Evolutionary conservation across 2,113 vertebrate genomes (phyloP), one percentile per base, ranked within the genome.

Genomic region (Parotia lawesii): DNA sequence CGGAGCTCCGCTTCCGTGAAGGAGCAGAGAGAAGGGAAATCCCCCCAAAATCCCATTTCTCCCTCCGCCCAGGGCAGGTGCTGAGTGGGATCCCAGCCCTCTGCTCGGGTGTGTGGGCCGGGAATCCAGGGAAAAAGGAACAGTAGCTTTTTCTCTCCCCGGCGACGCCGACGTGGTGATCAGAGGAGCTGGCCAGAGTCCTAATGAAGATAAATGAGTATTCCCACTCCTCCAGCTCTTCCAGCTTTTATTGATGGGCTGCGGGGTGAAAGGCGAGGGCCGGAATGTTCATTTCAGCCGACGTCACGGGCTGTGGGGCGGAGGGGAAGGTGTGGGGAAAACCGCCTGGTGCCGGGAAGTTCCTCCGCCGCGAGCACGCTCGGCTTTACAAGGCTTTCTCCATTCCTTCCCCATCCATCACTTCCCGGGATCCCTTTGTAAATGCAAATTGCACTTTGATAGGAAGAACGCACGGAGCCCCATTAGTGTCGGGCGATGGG

Each of bases 201-300:
- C 93, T 97, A 97, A 98, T 98, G 97, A 98, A 98, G 97, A 98
- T 96, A 94, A 96, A 98, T 97, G 96, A 89, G 70, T 31, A 61
- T 87, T 90, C 82, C 90, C 85, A 91, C 94, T 83, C 85, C 94
- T 92, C 80, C 77, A 16, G 72, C 85, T 95, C 93, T 56, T 87
- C 82, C 45, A 33, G 91, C 87, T 95, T 89, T 98, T 97, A 98
- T 98, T 97, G 97, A 98, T 98, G 97, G 96, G 95, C 79, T 83
- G 67, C 1, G 72, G 94, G 97, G 97, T 95, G 97, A 97, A 95
- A 95, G 97, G 97, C 92, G 96, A 91, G 97, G 94, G 95, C 95
- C 95, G 96, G 97, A 97, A 90, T 94, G 91, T 58, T 95, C 96
- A 82, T 97, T 97, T 69, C 90, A 90, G 96, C 94, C 95, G 91